Conservation (phyloP, 1,140 invertebrate genomes). For the Aphis craccivora region DNA sequence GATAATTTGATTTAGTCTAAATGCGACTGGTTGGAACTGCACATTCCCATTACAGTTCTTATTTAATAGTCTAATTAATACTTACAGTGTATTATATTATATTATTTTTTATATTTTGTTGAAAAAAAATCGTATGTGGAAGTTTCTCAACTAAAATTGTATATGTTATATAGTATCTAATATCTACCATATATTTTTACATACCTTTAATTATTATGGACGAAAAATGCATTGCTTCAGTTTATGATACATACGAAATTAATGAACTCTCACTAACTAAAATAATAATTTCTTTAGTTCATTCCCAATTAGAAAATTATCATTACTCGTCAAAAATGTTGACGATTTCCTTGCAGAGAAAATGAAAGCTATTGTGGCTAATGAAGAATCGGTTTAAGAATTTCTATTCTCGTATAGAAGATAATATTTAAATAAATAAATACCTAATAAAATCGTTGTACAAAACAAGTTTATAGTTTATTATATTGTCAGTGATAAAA, state of each 20-base stretch:
- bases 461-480: background rate
- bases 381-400: background rate
- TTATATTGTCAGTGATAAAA: background rate
- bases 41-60: no score
- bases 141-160: no score
- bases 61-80: no score
- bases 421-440: background rate
- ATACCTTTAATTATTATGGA: background rate
- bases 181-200: background rate
- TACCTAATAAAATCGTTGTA: background rate
- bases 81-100: no score
- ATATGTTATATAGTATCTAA: no score
- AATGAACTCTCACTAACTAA: background rate
- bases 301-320: background rate
- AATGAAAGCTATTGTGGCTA: background rate
- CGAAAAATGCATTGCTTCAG: background rate
- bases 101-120: no score
- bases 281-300: background rate
- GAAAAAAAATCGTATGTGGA: no score
- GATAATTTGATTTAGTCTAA: no score
- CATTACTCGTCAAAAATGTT: background rate
- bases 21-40: no score
- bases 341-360: background rate
- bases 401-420: background rate
- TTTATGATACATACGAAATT: background rate